These are phyloP conservation scores for Scaptomyza parva DNA, from an alignment of 2,888 invertebrate species.

Conservation along the genomic window DNA sequence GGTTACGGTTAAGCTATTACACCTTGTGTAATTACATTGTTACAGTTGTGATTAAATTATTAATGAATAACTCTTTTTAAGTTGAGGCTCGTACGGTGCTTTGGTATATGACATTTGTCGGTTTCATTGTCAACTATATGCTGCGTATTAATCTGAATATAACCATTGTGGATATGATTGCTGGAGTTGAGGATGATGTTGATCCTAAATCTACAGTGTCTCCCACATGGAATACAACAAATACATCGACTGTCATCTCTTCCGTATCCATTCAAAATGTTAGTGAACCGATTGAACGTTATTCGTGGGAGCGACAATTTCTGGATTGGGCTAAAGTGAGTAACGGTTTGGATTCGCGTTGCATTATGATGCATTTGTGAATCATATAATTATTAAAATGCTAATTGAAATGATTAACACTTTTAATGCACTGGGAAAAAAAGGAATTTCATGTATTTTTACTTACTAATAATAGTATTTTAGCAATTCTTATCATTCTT, in stretches of 20 bases:
- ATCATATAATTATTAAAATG: too few relatives aligned
- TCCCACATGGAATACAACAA: slow-evolving; percentile 26
- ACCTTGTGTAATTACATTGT: background rate
- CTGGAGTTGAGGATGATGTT: slow-evolving; percentile 39
- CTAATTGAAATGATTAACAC: too few relatives aligned
- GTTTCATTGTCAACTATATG: slow-evolving; percentile 90
- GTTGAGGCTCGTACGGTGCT: slow-evolving; percentile 85
- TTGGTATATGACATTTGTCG: slow-evolving; percentile 88
- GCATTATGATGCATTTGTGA: background rate
- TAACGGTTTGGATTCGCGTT: background rate
- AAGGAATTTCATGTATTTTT: too few relatives aligned
- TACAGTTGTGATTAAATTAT: background rate
- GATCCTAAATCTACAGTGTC: background rate
- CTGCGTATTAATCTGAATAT: slow-evolving; percentile 89
- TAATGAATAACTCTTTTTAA: slow-evolving; percentile 37
- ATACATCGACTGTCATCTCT: slow-evolving; percentile 14
- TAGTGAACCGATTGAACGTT: slow-evolving; percentile 38
- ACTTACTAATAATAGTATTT: too few relatives aligned
- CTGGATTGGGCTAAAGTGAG: slow-evolving; percentile 76
- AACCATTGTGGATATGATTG: slow-evolving; percentile 88
- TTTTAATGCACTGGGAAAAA: too few relatives aligned
- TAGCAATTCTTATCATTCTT: too few relatives aligned
- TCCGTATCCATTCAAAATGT: slow-evolving; percentile 13
- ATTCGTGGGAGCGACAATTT: slow-evolving; percentile 70
- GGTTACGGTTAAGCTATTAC: slow-evolving; percentile 13